These are phyloP conservation scores for Onchidella celtica DNA, from an alignment of 2,888 invertebrate species.

Conservation along the genomic window DNA sequence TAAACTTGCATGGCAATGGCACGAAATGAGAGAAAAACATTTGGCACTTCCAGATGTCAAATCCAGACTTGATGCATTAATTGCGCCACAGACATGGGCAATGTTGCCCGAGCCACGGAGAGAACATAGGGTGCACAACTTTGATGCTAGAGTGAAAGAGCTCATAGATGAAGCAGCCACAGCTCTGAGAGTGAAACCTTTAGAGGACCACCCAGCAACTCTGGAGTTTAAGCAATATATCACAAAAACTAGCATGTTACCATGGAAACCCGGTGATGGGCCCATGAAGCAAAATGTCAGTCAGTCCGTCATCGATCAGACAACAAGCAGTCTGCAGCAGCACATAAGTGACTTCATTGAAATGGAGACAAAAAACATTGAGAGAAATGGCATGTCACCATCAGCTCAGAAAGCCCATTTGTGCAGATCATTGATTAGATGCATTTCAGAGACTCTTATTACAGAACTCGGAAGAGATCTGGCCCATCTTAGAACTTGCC, in stretches of 20 bases:
- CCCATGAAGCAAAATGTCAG: too few relatives aligned
- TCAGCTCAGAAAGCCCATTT: background rate
- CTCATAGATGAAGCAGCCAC: conserved; percentile 38
- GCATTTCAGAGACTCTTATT: conserved; percentile 49
- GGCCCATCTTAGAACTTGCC: conserved; percentile 69
- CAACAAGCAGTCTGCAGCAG: conserved; percentile 75
- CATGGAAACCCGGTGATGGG: too few relatives aligned
- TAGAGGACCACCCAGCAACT: conserved; percentile 64
- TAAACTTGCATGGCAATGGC: conserved; percentile 70
- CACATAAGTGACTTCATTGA: conserved; percentile 41
- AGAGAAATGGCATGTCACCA: conserved; percentile 29
- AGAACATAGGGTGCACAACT: conserved; percentile 34
- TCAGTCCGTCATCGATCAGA: conserved; percentile 83
- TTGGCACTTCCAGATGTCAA: conserved; percentile 25
- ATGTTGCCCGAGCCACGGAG: background rate
- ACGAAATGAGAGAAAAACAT: conserved; percentile 57
- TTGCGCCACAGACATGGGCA: conserved; percentile 33
- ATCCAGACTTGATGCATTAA: conserved; percentile 26
- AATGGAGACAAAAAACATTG: conserved; percentile 43
- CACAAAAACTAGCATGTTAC: conserved; percentile 88
- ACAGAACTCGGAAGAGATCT: conserved; percentile 53
- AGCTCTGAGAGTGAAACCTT: conserved; percentile 20
- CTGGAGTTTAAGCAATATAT: conserved; percentile 87
- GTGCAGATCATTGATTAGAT: conserved; percentile 46
- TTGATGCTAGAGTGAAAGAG: conserved; percentile 28